Evolutionary conservation across 2,888 invertebrate genomes (phyloP).

Genomic region (Heterodera filipjevi): DNA sequence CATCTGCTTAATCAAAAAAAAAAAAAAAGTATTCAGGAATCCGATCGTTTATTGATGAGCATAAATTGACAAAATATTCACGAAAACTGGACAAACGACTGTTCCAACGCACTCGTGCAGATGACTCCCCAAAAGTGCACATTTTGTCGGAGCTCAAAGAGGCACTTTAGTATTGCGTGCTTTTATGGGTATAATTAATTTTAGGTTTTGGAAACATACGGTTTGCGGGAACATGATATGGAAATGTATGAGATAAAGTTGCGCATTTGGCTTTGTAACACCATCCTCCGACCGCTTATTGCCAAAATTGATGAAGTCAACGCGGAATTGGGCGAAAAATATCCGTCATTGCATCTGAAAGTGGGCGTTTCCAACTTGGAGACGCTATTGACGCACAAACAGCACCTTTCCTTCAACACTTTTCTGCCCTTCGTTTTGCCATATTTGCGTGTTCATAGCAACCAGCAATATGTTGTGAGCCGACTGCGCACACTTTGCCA

Average conservation of each 20-base stretch:
- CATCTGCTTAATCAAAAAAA: too few relatives aligned
- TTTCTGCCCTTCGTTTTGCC: constrained; percentile 71
- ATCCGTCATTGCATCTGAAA: constrained; percentile 26
- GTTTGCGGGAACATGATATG: constrained; percentile 17
- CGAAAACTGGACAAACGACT: constrained; percentile 11
- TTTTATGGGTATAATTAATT: constrained; percentile 9
- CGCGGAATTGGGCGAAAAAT: constrained; percentile 15
- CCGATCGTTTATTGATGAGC: constrained; percentile 12
- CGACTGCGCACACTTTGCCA: constrained; percentile 78
- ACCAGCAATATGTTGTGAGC: constrained; percentile 83
- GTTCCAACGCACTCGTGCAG: constrained; percentile 14
- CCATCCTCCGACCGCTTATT: constrained; percentile 39
- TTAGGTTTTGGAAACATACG: constrained; percentile 22
- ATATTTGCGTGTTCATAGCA: constrained; percentile 80
- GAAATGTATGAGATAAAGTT: constrained; percentile 43
- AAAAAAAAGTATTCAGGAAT: constrained; percentile 25
- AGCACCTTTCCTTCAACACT: constrained; percentile 37
- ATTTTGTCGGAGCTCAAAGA: constrained; percentile 11
- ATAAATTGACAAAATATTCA: background rate
- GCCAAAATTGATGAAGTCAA: constrained; percentile 39
- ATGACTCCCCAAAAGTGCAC: constrained; percentile 8
- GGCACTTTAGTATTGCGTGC: background rate
- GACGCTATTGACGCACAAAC: constrained; percentile 16
- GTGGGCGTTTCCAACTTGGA: constrained; percentile 30
- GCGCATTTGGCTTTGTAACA: constrained; percentile 41